Evolutionary conservation across 2,888 invertebrate species (phyloP).

Genomic region (Trypoxylon attenuatum): DNA sequence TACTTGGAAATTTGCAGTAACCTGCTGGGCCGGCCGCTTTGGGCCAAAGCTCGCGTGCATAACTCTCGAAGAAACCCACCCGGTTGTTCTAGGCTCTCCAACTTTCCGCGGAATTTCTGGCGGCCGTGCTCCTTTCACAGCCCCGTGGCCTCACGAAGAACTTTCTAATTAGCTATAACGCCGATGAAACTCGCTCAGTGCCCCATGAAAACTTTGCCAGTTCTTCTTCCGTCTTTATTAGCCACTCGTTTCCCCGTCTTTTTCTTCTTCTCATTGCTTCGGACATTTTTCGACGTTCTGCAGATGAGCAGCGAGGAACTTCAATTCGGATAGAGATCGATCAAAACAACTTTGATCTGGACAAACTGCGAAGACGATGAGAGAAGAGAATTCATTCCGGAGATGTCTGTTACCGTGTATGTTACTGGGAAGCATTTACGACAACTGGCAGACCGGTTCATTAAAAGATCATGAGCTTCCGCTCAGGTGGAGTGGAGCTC

Average conservation of each 20-base stretch:
- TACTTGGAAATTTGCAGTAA: constrained; percentile 55
- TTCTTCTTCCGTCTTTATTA: constrained; percentile 31
- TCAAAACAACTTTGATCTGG: too few species aligned
- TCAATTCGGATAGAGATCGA: too few species aligned
- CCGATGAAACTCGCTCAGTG: not conserved
- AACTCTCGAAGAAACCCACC: constrained; percentile 43
- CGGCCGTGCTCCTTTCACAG: not conserved
- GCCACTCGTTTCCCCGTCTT: too few species aligned
- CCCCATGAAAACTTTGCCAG: constrained; percentile 6
- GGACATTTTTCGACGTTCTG: too few species aligned
- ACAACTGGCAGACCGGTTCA: too few species aligned
- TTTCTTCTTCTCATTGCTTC: too few species aligned
- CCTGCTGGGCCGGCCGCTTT: constrained; percentile 13
- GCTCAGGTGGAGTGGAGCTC: not conserved
- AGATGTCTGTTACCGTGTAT: too few species aligned
- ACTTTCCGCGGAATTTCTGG: constrained; percentile 28
- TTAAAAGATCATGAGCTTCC: not conserved
- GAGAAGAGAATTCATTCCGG: too few species aligned
- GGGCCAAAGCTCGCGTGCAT: constrained; percentile 50
- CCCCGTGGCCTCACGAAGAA: not conserved
- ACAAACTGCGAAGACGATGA: too few species aligned
- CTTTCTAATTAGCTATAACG: constrained; percentile 34
- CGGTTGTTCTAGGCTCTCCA: constrained; percentile 17
- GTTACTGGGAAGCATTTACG: too few species aligned
- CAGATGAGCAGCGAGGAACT: too few species aligned